Evolutionary conservation across 1,140 invertebrate genomes (phyloP), one percentile per base, ranked within the genome.

Genomic region (Bombyx mandarina): DNA sequence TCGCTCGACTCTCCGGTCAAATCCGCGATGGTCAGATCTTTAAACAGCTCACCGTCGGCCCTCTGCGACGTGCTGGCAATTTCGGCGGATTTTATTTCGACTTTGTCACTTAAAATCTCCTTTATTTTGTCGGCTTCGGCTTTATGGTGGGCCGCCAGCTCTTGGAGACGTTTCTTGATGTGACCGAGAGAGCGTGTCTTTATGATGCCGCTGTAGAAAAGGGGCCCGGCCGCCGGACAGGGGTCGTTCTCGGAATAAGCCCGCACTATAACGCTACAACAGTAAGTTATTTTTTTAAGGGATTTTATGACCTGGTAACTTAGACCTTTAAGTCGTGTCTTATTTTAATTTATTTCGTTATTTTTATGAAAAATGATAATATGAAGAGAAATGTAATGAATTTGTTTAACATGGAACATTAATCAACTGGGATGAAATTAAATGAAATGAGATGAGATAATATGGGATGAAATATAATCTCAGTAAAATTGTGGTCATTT

Each of bases 181-280:
- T 82, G 74, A 0, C 56, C 43, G 1, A 85, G 60, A 8, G 67
- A 68, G 5, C 80, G 63, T 0, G 80, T 77, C 54, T 83, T 84
- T n/a, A 83, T 66, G 10, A 86, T 56, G 0, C 81, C 83, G 46
- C 75, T 79, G 62, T 80, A 86, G 67, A 82, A 82, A 8, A 80
- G 52, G 7, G 79, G 76, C 1, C 83, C 81, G 5, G 78, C 56
- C 8, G 82, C 71, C 6, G 69, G 59, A 6, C 65, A 60, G 50
- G 61, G 45, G n/a, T 71, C 68, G 8, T 61, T 57, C 12, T 76
- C 77, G 59, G n/a, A 63, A 56, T 7, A 49, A 35, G 4, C 4
- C 3, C 12, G 12, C 12, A 18, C 1, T 18, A 1, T 18, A 1
- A 1, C 1, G 12, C 12, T 18, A 18, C 12, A 18, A 18, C 12